Evolutionary conservation across 1,140 invertebrate species (phyloP), one percentile per base, ranked within the genome.

Genomic region (Eueides isabella): DNA sequence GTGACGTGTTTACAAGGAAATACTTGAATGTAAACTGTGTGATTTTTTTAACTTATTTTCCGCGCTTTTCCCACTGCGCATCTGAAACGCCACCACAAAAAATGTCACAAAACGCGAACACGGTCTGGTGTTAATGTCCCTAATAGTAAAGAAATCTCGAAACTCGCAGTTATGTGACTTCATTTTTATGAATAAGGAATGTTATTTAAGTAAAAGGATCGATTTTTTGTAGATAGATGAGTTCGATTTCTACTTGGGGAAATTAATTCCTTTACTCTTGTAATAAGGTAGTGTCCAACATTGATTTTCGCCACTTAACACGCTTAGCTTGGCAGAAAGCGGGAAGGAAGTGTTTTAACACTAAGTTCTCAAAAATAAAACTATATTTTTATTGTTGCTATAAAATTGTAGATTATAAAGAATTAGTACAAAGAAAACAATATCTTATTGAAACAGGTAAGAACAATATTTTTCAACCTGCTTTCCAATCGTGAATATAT

Each of bases 41-140:
- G 79, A 82, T 87, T 88, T 88, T 89, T 85, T 85, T 86, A 83
- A 86, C 80, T 88, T 91, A 89, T 89, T 91, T 88, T 83, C 84
- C 83, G 81, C 84, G 74, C 83, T 83, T 82, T 85, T 75, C 78
- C 64, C 55, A 71, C 66, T 75, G 70, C 79, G 81, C 80, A 74
- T 78, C 82, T 69, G 64, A 64, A 77, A 82, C 71, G 55, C 33
- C 41, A 71, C 65, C 71, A 62, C 80, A 87, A 89, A 85, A 85
- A 89, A 85, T 79, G 74, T 74, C 78, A 63, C 77, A 68, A 74
- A 81, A 74, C 69, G 76, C 44, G 71, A 71, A 81, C 68, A 63
- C 72, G 75, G 68, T 69, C 66, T 73, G 68, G 74, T 61, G 76
- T 77, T 74, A 74, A 76, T 74, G 77, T 72, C 65, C 64, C 41